Evolutionary conservation across 2,113 vertebrate genomes (phyloP).

Genomic region (Microtus richardsoni): DNA sequence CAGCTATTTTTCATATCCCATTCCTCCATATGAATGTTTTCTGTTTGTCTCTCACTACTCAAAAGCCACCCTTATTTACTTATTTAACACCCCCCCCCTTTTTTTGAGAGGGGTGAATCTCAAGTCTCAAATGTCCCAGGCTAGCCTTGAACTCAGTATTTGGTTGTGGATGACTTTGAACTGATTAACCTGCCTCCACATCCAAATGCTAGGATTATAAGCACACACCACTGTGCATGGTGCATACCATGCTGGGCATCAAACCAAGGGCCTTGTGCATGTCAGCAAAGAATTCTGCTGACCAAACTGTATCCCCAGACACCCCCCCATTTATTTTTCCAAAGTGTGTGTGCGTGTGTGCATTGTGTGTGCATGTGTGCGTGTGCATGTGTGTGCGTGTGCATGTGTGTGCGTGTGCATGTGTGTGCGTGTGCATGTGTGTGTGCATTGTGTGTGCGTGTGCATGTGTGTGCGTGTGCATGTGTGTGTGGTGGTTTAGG

Average conservation of each 20-base stretch:
- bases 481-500: not conserved
- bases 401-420: not conserved
- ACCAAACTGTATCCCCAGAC: not conserved
- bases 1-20: not conserved
- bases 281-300: too few relatives aligned
- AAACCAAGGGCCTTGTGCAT: not conserved
- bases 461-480: fast-evolving
- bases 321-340: not conserved
- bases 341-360: not conserved
- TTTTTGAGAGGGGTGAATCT: not conserved
- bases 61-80: not conserved
- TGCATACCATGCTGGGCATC: not conserved
- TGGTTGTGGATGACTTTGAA: not conserved
- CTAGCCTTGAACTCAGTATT: not conserved
- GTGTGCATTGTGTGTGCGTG: not conserved
- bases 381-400: not conserved
- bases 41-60: not conserved
- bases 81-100: not conserved
- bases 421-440: not conserved
- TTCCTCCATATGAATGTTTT: not conserved
- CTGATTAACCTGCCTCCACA: not conserved
- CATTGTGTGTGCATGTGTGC: too few relatives aligned
- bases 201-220: not conserved
- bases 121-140: not conserved
- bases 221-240: not conserved